Evolutionary conservation across 2,113 vertebrate species (phyloP).

Genomic region (Burhinus bistriatus): DNA sequence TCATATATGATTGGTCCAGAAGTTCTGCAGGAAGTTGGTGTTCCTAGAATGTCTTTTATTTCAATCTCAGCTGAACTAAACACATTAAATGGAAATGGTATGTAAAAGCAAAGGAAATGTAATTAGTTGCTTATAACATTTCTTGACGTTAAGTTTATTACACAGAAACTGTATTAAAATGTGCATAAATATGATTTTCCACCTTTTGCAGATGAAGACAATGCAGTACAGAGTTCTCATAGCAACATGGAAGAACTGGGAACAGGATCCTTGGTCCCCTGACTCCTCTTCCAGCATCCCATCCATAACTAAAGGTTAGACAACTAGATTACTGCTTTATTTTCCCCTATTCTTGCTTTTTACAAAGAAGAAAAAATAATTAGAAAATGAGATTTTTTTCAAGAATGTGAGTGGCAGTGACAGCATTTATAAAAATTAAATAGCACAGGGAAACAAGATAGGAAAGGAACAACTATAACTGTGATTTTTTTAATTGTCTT

Average conservation of each 20-base stretch:
- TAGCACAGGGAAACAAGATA: neutral
- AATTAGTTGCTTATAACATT: neutral
- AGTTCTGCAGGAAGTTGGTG: neutral
- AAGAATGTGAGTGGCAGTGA: neutral
- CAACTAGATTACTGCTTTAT: neutral
- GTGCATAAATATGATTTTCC: neutral
- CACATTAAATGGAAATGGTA: neutral
- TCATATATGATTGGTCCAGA: neutral
- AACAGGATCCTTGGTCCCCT: neutral
- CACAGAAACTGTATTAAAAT: neutral
- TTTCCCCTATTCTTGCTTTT: neutral
- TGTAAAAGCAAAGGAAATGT: neutral
- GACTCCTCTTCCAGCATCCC: neutral
- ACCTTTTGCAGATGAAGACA: slow-evolving; percentile 11
- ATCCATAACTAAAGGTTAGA: neutral
- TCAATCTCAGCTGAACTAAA: neutral
- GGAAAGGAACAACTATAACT: neutral
- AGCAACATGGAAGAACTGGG: neutral
- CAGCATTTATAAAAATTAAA: neutral
- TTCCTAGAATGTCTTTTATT: neutral
- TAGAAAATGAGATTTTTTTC: neutral
- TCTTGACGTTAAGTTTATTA: neutral
- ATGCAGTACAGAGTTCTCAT: neutral
- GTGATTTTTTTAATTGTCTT: neutral
- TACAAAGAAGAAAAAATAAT: neutral